Evolutionary conservation across 2,797 vertebrate species (phyloP).

Genomic region (Enteromius anoplus): DNA sequence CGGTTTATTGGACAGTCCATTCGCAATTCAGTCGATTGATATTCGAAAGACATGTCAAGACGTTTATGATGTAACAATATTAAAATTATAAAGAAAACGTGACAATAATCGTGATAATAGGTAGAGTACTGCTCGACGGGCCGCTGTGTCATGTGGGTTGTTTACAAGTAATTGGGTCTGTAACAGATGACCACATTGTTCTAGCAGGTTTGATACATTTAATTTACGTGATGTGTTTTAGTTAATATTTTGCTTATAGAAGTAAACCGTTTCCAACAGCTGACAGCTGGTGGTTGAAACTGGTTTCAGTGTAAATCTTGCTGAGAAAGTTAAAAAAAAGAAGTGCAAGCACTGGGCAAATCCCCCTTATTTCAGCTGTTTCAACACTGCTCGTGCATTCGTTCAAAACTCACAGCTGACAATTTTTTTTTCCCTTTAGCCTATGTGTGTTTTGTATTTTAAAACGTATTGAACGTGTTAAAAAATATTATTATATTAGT

Average conservation of each 20-base stretch:
- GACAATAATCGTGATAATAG: not conserved
- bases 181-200: slow-evolving; percentile 16
- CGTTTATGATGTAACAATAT: not conserved
- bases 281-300: not conserved
- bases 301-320: not conserved
- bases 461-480: not conserved
- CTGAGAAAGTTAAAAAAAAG: not conserved
- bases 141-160: slow-evolving; percentile 31
- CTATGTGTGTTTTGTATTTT: not conserved
- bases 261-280: not conserved
- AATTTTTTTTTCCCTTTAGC: not conserved
- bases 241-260: not conserved
- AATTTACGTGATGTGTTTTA: not conserved
- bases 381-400: not conserved
- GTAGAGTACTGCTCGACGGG: not conserved
- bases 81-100: not conserved
- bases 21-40: not conserved
- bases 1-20: not conserved
- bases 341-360: not conserved
- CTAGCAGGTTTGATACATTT: not conserved
- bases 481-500: not conserved
- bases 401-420: not conserved
- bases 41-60: not conserved
- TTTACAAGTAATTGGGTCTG: slow-evolving; percentile 1
- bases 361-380: not conserved